Evolutionary conservation across 2,113 vertebrate genomes (phyloP), one percentile per base, ranked within the genome.

Genomic region (Psittacula cyanocephala): DNA sequence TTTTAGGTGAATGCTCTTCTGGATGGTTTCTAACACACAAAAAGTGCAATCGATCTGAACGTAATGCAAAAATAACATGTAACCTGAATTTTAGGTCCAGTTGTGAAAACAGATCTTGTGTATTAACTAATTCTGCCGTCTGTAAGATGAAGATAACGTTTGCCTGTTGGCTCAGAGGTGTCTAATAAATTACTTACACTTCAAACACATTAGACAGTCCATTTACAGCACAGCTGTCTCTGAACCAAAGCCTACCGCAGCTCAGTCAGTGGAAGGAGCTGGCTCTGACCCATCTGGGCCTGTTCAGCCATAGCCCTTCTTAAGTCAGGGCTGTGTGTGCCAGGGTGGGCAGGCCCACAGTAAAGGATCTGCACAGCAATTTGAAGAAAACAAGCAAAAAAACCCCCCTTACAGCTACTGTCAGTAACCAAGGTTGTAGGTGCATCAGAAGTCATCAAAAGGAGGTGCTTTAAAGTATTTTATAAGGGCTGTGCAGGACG

Each of bases 1-100:
- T 44, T 85, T 37, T 92, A 97, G 85, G 52, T 91, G 43, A 69
- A 1, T 93, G 74, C 70, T 94, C 67, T 92, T 86, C 43, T 94
- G 71, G 35, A 53, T 93, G 82, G 57, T 67, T 95, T 95, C 39
- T 50, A 67, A 92, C 83, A 86, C 62, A 81, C 80, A 83, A 20
- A 50, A n/a, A 2, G 33, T 25, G 31, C 55, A 59, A 17, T 8
- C 46, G n/a, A 65, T 55, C 60, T 90, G 44, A 90, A 70, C 37
- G 57, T 23, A 78, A 70, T 5, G 8, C 27, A 86, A 62, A 75
- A 86, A 39, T 47, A 35, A 35, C 0, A 3, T 22, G 28, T 68
- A 86, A 70, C 31, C 46, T 65, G 28, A 53, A 39, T 50, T 91
- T 44, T 72, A 65, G 79, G 53, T 74, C 19, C 59, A 47, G 25